Percentiles rank a stretch among this genome's conserved stretches.
These are phyloP conservation scores for Lasioglossum marginatum DNA, from an alignment of 2,888 invertebrate genomes.

Conservation along the genomic window DNA sequence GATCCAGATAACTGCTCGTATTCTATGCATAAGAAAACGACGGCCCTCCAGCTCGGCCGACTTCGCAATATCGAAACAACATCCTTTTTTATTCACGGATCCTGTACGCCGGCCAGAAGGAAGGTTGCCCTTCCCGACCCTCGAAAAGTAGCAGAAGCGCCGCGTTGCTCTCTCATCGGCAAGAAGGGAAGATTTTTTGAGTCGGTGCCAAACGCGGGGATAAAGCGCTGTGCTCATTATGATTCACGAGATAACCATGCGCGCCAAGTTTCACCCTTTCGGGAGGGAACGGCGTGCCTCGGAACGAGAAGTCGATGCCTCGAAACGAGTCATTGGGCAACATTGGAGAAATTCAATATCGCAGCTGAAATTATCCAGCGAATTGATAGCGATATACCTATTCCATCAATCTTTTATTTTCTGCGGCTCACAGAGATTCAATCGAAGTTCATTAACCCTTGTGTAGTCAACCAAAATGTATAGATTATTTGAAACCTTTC, in stretches of 20 bases:
- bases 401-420: no score
- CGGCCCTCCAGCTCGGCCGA: neutral
- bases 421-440: no score
- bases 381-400: no score
- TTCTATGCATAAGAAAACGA: neutral
- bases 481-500: no score
- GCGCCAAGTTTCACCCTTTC: constrained; percentile 29
- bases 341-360: no score
- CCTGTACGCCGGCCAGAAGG: neutral
- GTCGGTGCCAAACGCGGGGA: constrained; percentile 30
- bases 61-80: neutral
- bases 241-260: constrained; percentile 13
- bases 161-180: neutral
- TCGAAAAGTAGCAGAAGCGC: constrained; percentile 4
- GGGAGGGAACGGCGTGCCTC: neutral
- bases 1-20: no score
- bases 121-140: neutral
- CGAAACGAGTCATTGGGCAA: neutral
- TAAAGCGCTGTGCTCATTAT: constrained; percentile 41
- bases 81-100: neutral
- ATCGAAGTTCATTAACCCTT: no score
- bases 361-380: no score
- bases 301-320: neutral
- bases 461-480: no score
- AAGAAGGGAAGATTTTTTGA: constrained; percentile 26